Evolutionary conservation across 2,113 vertebrate genomes (phyloP).

Genomic region (Madoqua kirkii): DNA sequence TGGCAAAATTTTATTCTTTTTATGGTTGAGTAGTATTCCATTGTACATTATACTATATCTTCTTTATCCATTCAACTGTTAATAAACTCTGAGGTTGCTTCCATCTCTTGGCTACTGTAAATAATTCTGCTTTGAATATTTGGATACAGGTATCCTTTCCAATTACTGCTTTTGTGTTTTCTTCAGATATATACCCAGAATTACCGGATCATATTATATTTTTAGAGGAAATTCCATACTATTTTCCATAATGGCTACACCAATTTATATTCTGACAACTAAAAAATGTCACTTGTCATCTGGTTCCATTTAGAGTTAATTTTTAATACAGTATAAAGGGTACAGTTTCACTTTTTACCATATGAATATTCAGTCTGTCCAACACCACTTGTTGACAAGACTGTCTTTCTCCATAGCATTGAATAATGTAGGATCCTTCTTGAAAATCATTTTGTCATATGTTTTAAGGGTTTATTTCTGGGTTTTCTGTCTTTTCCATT

Average conservation of each 20-base stretch:
- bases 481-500: not conserved
- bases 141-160: not conserved
- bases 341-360: not conserved
- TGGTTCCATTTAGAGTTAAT: too few relatives aligned
- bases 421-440: not conserved
- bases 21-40: not conserved
- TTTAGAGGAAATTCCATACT: too few relatives aligned
- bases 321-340: not conserved
- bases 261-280: too few relatives aligned
- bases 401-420: not conserved
- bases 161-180: not conserved
- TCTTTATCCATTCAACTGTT: not conserved
- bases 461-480: not conserved
- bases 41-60: not conserved
- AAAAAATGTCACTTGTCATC: too few relatives aligned
- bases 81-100: not conserved
- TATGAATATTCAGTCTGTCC: not conserved
- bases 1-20: not conserved
- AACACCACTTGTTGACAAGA: not conserved
- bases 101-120: not conserved
- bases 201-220: not conserved
- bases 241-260: too few relatives aligned
- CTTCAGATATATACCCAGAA: not conserved
- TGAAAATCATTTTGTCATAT: not conserved
- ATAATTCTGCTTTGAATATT: not conserved